Conservation (phyloP, 2,797 vertebrate genomes). For the Morelia viridis region DNA sequence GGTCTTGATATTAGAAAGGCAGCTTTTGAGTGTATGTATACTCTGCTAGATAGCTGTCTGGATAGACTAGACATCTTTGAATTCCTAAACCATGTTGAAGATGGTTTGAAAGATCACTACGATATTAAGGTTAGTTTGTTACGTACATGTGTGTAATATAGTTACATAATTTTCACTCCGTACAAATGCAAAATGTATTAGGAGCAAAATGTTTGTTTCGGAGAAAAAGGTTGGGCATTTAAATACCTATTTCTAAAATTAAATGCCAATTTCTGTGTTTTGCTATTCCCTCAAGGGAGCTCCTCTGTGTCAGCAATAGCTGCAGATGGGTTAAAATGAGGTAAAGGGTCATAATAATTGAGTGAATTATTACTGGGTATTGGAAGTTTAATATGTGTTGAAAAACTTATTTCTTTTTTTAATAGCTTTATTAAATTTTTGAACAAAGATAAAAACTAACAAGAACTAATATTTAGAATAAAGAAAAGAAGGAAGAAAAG, state of each 20-base stretch:
- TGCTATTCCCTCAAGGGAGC: not conserved
- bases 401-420: too few species aligned
- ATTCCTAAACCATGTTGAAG: slow-evolving; percentile 91
- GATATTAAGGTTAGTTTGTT: slow-evolving; percentile 87
- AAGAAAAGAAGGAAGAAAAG: too few species aligned
- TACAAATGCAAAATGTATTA: not conserved
- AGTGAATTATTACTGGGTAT: not conserved
- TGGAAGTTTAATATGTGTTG: too few species aligned
- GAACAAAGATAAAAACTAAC: too few species aligned
- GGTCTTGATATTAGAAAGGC: slow-evolving; percentile 89
- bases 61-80: slow-evolving; percentile 92
- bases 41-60: slow-evolving; percentile 88
- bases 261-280: not conserved
- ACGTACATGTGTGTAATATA: not conserved
- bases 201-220: not conserved
- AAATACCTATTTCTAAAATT: not conserved
- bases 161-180: not conserved
- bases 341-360: not conserved
- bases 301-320: not conserved
- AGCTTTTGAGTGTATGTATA: slow-evolving; percentile 93
- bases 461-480: too few species aligned
- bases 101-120: slow-evolving; percentile 91
- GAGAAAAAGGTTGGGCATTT: not conserved
- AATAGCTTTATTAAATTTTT: too few species aligned
- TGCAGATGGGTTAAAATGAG: not conserved